phyloP scores from a whole-genome alignment of 2,797 vertebrate genomes.

The Pelodytes ibericus region DNA sequence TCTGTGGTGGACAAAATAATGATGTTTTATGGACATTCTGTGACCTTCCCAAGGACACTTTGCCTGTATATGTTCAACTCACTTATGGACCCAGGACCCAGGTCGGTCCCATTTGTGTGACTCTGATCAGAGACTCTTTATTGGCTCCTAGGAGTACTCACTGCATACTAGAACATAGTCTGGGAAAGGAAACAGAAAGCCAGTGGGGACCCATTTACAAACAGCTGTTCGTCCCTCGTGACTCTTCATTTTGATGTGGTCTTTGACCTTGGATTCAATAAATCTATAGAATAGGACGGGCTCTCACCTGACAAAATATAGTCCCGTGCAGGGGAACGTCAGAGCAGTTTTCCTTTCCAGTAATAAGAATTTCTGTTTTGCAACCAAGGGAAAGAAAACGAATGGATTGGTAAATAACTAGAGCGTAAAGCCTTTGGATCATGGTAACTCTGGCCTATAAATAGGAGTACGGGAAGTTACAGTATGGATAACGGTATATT shows the following conservation, averaged over 20 bases:
- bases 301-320: constrained; percentile 46
- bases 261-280: constrained; percentile 25
- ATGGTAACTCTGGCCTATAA: neutral
- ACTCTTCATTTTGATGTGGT: constrained; percentile 17
- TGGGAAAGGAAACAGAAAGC: constrained; percentile 45
- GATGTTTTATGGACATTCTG: too few species aligned
- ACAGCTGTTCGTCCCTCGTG: constrained; percentile 47
- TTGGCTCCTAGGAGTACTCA: neutral
- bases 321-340: constrained; percentile 2
- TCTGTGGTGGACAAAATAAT: too few species aligned
- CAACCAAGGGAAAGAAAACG: neutral
- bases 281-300: constrained; percentile 25
- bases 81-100: too few species aligned
- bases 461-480: neutral
- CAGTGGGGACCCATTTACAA: constrained; percentile 47
- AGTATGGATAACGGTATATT: neutral
- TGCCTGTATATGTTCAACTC: too few species aligned
- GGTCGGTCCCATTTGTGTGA: constrained; percentile 31
- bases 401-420: neutral
- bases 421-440: too few species aligned
- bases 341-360: neutral
- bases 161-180: constrained; percentile 29
- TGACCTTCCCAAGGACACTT: too few species aligned
- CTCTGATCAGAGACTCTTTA: constrained; percentile 2
- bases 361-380: neutral